Evolutionary conservation across 2,888 invertebrate species (phyloP).

Genomic region (Meliscaeva auricollis): DNA sequence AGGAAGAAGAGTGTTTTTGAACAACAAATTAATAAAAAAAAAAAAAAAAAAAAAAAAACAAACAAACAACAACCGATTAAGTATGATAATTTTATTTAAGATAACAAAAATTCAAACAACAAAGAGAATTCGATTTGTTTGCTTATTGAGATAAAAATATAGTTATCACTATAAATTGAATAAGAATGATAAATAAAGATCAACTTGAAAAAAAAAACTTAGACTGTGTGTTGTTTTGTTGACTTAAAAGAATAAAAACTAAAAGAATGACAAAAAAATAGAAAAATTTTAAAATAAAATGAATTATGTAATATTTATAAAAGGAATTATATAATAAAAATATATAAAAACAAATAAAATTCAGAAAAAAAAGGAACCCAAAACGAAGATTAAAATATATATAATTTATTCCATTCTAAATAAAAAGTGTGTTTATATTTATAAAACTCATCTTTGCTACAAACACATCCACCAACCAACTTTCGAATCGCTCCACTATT

Average conservation of each 20-base stretch:
- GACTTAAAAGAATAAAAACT: constrained; percentile 52
- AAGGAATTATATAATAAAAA: constrained; percentile 39
- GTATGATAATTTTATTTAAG: constrained; percentile 80
- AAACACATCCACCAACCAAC: too few species aligned
- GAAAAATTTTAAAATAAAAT: constrained; percentile 44
- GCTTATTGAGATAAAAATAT: constrained; percentile 56
- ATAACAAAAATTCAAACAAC: constrained; percentile 77
- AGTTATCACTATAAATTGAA: constrained; percentile 66
- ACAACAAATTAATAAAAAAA: constrained; percentile 77
- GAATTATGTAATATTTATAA: constrained; percentile 59
- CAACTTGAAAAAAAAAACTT: constrained; percentile 78
- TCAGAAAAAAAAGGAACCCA: constrained; percentile 64
- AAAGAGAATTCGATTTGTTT: constrained; percentile 56
- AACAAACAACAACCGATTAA: constrained; percentile 78
- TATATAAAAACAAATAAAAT: constrained; percentile 54
- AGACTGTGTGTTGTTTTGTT: constrained; percentile 82
- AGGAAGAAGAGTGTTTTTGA: constrained; percentile 75
- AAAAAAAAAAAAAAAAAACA: constrained; percentile 77
- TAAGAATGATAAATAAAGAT: constrained; percentile 64
- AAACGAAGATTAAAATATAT: constrained; percentile 72
- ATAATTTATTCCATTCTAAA: constrained; percentile 77
- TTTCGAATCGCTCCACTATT: too few species aligned
- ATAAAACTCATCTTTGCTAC: too few species aligned
- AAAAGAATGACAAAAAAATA: constrained; percentile 27
- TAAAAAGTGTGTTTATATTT: constrained; percentile 46